Evolutionary conservation across 2,113 vertebrate species (phyloP), one percentile per base, ranked within the genome.

Genomic region (Vidua chalybeata): DNA sequence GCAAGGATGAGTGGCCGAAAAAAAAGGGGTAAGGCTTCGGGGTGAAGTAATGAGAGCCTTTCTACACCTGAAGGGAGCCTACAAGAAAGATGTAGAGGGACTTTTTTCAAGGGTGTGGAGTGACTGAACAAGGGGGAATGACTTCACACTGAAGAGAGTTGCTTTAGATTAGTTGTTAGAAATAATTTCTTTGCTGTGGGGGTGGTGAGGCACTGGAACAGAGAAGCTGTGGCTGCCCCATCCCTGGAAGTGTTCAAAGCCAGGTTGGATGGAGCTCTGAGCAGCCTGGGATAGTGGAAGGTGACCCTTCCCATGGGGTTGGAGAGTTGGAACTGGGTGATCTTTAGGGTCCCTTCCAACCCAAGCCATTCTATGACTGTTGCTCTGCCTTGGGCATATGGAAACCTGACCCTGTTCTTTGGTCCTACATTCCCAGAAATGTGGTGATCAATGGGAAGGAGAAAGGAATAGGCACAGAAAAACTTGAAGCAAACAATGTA

Each of bases 331-430:
- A 64, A 26, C 26, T 27, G 16, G 15, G 4, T n/a, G 16, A 10
- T 52, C 31, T 59, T 46, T 46, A 8, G 30, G 39, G 16, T 30
- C 24, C 19, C 9, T 66, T 33, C 37, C 10, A 52, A 21, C 15
- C 6, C 39, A 24, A 52, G 3, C 13, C 39, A 11, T 33, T 58
- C 33, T 35, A 1, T 35, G 6, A 11, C 15, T 33, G 18, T 39
- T 2, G 1, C 33, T 89, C 27, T 59, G 46, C 16, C 39, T 51
- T 1, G 7, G 23, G 16, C 2, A 0, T 15, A 15, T 9, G 27
- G 62, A 87, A 78, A 51, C 11, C 14, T 58, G 37, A 35, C 27
- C 11, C 8, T 45, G 11, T 43, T 89, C 54, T 41, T 46, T 51
- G 41, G 19, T 33, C 10, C 2, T 18, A 0, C n/a, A 7, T 67